phyloP scores from a whole-genome alignment of 2,113 vertebrate genomes.

The Climacteris rufus region DNA sequence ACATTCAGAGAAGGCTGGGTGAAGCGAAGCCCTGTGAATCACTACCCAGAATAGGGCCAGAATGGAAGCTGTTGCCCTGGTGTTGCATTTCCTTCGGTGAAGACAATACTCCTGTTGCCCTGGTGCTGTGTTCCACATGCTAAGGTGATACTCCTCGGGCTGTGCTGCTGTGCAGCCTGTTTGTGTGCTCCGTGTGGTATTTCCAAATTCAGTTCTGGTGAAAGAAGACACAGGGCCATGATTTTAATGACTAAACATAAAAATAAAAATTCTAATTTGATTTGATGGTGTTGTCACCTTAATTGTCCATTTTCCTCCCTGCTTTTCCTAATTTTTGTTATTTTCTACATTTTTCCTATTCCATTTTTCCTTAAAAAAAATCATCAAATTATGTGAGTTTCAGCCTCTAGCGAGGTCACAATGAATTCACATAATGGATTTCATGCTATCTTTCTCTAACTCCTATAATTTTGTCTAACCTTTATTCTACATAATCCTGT shows the following conservation, averaged over 20 bases:
- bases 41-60: neutral
- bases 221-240: neutral
- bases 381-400: neutral
- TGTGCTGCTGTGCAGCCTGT: neutral
- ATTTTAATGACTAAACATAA: neutral
- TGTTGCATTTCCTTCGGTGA: neutral
- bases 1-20: neutral
- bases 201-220: neutral
- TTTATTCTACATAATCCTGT: neutral
- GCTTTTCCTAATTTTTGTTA: neutral
- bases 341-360: neutral
- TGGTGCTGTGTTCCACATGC: neutral
- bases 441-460: neutral
- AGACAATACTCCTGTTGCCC: neutral
- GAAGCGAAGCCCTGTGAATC: neutral
- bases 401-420: neutral
- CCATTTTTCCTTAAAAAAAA: neutral
- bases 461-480: neutral
- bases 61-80: neutral
- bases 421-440: neutral
- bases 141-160: neutral
- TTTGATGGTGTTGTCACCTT: neutral
- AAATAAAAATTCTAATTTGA: neutral
- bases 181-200: accelerated
- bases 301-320: neutral